phyloP scores from a whole-genome alignment of 2,113 vertebrate species.

The Catagonus wagneri region DNA sequence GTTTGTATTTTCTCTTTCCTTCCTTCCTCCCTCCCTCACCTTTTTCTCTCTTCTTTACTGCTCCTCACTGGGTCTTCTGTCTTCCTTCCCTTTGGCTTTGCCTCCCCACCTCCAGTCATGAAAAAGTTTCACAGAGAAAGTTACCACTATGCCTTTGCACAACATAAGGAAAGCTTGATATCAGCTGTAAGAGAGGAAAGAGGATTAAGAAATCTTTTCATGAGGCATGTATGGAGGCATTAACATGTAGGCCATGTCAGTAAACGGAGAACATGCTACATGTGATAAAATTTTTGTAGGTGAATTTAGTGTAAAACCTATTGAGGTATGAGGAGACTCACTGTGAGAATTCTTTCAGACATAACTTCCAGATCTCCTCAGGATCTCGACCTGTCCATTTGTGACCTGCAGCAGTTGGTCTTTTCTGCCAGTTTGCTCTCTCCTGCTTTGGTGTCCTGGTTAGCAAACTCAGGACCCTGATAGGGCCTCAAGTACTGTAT shows the following conservation, averaged over 20 bases:
- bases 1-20: neutral
- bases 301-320: conserved; percentile 16
- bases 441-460: neutral
- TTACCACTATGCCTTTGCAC: neutral
- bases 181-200: neutral
- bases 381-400: neutral
- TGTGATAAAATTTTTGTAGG: neutral
- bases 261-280: neutral
- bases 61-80: neutral
- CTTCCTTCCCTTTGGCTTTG: neutral
- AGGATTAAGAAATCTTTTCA: neutral
- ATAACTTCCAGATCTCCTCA: neutral
- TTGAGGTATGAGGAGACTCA: neutral
- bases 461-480: neutral
- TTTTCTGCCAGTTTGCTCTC: neutral
- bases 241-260: neutral
- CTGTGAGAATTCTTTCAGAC: neutral
- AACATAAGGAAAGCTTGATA: neutral
- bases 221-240: neutral
- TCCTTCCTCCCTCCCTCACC: neutral
- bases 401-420: neutral
- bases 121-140: neutral
- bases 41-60: neutral
- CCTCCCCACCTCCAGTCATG: neutral
- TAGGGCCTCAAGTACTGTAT: neutral